These are phyloP conservation scores for Remorina albescens DNA, from an alignment of 2,797 vertebrate genomes.

Conservation along the genomic window DNA sequence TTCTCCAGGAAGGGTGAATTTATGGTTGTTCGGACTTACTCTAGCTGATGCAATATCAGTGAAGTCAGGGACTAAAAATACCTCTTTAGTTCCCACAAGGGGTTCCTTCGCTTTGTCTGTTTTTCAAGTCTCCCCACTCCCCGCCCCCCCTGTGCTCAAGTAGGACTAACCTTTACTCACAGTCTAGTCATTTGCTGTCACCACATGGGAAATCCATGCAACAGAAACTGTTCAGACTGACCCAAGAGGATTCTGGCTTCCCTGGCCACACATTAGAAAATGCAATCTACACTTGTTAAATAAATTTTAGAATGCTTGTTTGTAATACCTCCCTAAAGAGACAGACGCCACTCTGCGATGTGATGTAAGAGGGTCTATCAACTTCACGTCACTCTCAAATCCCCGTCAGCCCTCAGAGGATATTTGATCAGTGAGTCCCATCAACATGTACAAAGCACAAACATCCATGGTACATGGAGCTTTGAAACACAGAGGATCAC, in stretches of 20 bases:
- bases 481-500: conserved; percentile 49
- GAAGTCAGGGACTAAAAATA: not conserved
- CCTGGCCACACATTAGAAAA: not conserved
- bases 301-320: not conserved
- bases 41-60: not conserved
- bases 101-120: too few relatives aligned
- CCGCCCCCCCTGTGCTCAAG: not conserved
- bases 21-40: not conserved
- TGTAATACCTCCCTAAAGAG: conserved; percentile 6
- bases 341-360: not conserved
- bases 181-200: not conserved
- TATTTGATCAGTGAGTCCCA: conserved; percentile 69
- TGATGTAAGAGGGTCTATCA: conserved; percentile 53
- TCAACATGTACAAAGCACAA: conserved; percentile 59
- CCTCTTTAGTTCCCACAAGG: not conserved
- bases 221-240: not conserved
- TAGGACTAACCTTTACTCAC: not conserved
- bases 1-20: not conserved
- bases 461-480: conserved; percentile 23
- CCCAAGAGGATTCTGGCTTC: not conserved
- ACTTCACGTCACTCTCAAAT: conserved; percentile 43
- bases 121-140: not conserved
- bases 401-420: conserved; percentile 51
- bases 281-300: not conserved
- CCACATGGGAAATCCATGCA: not conserved